phyloP scores from a whole-genome alignment of 2,797 vertebrate genomes.

The Garrulus glandarius region DNA sequence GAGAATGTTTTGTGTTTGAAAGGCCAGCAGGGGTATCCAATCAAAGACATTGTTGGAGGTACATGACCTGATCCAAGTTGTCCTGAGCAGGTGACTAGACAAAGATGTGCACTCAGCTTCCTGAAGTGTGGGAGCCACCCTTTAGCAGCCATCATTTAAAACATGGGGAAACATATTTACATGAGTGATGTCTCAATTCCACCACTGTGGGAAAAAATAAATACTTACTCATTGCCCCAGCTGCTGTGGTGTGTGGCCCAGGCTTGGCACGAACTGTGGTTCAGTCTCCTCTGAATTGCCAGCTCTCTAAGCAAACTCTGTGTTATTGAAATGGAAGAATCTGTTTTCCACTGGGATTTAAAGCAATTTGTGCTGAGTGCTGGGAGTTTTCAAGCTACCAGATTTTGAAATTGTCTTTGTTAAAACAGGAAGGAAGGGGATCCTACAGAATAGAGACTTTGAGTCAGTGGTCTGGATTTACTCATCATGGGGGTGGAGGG shows the following conservation, averaged over 20 bases:
- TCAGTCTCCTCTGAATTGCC: conserved; percentile 15
- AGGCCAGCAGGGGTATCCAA: not conserved
- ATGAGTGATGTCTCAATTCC: not conserved
- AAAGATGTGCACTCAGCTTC: not conserved
- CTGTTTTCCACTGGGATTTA: not conserved
- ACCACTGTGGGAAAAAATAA: conserved; percentile 18
- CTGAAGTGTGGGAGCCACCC: not conserved
- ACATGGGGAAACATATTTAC: not conserved
- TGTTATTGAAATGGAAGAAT: not conserved
- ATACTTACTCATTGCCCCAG: not conserved
- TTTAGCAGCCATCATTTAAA: not conserved
- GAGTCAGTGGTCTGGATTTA: not conserved
- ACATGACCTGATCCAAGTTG: not conserved
- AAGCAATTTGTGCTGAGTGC: not conserved
- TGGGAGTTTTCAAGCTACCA: not conserved
- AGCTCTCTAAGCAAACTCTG: conserved; percentile 15
- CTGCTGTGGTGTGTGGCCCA: not conserved
- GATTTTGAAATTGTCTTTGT: not conserved
- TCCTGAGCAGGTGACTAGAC: not conserved
- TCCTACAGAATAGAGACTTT: not conserved
- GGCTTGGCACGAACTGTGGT: not conserved
- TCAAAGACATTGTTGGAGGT: not conserved
- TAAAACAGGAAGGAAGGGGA: not conserved
- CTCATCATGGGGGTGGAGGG: not conserved
- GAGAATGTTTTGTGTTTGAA: not conserved